Base-by-base conservation (phyloP, 1,140 invertebrate genomes). In the Nasonia longicornis region DNA sequence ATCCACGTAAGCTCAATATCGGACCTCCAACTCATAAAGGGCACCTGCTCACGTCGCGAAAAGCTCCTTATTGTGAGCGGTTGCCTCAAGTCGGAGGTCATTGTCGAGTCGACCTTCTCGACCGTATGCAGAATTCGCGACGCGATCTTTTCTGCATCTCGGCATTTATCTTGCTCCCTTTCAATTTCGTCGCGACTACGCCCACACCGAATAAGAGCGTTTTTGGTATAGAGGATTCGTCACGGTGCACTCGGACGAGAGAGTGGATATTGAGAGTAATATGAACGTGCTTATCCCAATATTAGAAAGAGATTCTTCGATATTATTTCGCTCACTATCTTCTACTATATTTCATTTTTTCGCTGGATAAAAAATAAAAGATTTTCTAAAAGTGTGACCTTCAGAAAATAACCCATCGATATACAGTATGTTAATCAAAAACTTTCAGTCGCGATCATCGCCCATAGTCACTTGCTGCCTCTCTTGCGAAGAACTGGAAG, bases 91-190 rank as follows among this genome's bases (percentile, higher is more conserved):
- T 12, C 10, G 26, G 10, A 67, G 64, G 64, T 67, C 64, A 67
- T 67, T 31, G 64, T 14, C 64, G 69, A 7, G 14, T 38, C 26
- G 69, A 71, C 69, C 35, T 38, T 38, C 31, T 35, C 20, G 20
- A n/a, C 6, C 20, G 16, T 58, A 58, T n/a, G 52, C 52, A 58
- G 16, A 58, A 58, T 58, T 11, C 20, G 26, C 31, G 69, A 71
- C 35, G 31, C 69, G 69, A 71, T 71, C 35, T 71, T 42, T 71
- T 71, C 35, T 71, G 69, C 69, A 42, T 71, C 35, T 71, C 31
- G 35, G 69, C 45, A 48, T 14, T 73, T 48, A 52, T 45, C 7
- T 48, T 22, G 35, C 42, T 52, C 20, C 20, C 45, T 45, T 48
- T 73, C 71, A 73, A 73, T 73, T 26, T 52, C 71, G 42, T 29